These are phyloP conservation scores for Polyommatus iphigenia DNA, from an alignment of 2,888 invertebrate genomes.

Conservation along the genomic window DNA sequence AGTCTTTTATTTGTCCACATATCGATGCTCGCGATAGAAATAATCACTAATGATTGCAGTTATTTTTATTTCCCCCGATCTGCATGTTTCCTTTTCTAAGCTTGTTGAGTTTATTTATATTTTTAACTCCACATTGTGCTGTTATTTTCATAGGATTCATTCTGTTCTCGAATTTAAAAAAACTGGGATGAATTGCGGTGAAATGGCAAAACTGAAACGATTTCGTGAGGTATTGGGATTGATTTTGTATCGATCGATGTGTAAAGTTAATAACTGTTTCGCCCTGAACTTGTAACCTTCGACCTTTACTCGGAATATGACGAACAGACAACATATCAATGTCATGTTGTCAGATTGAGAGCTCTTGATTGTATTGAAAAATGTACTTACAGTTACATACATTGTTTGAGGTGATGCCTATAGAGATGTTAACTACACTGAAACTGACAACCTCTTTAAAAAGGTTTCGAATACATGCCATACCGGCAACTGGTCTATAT, in stretches of 20 bases:
- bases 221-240: neutral
- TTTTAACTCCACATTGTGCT: neutral
- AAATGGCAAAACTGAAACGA: neutral
- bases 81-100: slow-evolving; percentile 28
- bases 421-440: neutral
- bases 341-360: slow-evolving; percentile 17
- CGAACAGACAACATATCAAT: slow-evolving; percentile 12
- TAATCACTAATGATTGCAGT: slow-evolving; percentile 31
- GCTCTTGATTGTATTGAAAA: neutral
- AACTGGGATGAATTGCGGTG: neutral
- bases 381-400: neutral
- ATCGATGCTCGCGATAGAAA: slow-evolving; percentile 4
- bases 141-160: neutral
- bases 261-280: neutral
- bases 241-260: neutral
- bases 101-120: slow-evolving; percentile 5
- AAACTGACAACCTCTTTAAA: neutral
- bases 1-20: neutral
- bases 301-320: neutral
- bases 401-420: neutral
- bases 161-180: neutral
- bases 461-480: neutral
- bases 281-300: slow-evolving; percentile 4
- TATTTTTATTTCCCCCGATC: slow-evolving; percentile 28
- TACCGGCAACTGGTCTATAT: neutral